Percentiles rank a stretch among this genome's conserved stretches.
These are phyloP conservation scores for Myanophis thanlyinensis DNA, from an alignment of 2,113 vertebrate genomes.

Conservation along the genomic window DNA sequence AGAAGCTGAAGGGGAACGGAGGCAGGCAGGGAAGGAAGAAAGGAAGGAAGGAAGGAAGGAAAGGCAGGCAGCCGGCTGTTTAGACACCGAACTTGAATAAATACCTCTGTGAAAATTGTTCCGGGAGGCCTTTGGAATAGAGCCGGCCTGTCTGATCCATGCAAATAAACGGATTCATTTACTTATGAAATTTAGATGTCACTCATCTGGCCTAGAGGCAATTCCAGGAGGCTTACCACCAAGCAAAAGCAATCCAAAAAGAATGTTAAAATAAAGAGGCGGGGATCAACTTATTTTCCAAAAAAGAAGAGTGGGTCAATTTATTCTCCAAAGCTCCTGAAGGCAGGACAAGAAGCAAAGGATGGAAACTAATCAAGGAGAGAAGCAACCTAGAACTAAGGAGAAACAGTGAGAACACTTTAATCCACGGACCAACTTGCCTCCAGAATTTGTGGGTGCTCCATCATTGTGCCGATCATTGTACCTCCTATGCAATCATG, in stretches of 20 bases:
- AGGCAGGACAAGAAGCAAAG: too few relatives aligned
- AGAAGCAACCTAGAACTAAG: too few relatives aligned
- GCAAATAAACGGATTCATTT: not conserved
- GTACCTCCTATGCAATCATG: not conserved
- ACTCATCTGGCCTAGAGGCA: not conserved
- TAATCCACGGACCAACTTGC: too few relatives aligned
- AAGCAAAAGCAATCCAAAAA: not conserved
- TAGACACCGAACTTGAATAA: slow-evolving; percentile 25
- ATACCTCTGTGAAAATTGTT: slow-evolving; percentile 11
- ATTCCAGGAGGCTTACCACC: not conserved
- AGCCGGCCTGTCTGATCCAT: not conserved
- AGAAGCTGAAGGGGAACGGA: slow-evolving; percentile 30
- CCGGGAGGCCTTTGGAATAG: not conserved
- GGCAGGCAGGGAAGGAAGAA: not conserved
- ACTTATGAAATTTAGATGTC: not conserved
- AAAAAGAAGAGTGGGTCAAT: not conserved
- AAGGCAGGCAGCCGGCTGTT: slow-evolving; percentile 24
- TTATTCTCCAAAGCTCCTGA: too few relatives aligned
- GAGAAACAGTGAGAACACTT: too few relatives aligned
- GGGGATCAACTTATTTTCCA: not conserved
- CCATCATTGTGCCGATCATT: not conserved
- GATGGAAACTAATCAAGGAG: too few relatives aligned
- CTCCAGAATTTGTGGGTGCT: too few relatives aligned
- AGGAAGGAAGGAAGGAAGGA: not conserved
- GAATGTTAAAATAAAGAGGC: too few relatives aligned